Evolutionary conservation across 2,113 vertebrate genomes (phyloP).

Genomic region (Penelope pileata): DNA sequence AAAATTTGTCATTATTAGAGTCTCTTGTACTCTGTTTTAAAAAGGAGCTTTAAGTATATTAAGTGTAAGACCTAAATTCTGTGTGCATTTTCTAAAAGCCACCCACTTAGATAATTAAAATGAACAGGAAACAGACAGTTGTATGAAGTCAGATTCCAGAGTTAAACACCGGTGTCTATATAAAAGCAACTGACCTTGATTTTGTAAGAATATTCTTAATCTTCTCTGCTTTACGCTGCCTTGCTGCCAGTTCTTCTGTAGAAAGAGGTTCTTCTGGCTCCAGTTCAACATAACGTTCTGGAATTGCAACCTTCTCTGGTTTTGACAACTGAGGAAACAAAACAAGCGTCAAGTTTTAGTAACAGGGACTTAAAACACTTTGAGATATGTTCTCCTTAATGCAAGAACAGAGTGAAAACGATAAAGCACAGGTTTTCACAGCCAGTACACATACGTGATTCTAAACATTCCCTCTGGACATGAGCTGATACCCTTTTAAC

Average conservation of each 20-base stretch:
- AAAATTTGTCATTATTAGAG: not conserved
- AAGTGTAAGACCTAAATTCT: not conserved
- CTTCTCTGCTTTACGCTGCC: slow-evolving; percentile 92
- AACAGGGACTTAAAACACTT: not conserved
- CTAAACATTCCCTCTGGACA: not conserved
- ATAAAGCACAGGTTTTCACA: not conserved
- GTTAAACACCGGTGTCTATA: not conserved
- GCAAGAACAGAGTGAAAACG: not conserved
- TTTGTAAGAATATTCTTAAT: slow-evolving; percentile 94
- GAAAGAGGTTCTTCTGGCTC: slow-evolving; percentile 92
- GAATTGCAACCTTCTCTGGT: slow-evolving; percentile 93
- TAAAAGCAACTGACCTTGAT: slow-evolving; percentile 83
- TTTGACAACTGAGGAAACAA: slow-evolving; percentile 83
- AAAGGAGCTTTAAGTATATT: not conserved
- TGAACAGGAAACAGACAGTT: not conserved
- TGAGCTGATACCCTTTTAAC: not conserved
- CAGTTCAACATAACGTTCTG: slow-evolving; percentile 91
- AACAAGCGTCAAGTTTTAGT: not conserved
- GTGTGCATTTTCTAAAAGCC: not conserved
- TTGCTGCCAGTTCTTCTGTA: slow-evolving; percentile 89
- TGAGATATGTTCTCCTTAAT: not conserved
- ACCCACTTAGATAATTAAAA: not conserved
- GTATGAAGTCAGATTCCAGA: not conserved
- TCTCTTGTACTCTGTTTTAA: not conserved
- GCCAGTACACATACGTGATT: not conserved